A percentile compares a stretch with the other conserved stretches of the same genome.
Conservation (phyloP, 1,140 invertebrate species). For the Monochamus saltuarius region DNA sequence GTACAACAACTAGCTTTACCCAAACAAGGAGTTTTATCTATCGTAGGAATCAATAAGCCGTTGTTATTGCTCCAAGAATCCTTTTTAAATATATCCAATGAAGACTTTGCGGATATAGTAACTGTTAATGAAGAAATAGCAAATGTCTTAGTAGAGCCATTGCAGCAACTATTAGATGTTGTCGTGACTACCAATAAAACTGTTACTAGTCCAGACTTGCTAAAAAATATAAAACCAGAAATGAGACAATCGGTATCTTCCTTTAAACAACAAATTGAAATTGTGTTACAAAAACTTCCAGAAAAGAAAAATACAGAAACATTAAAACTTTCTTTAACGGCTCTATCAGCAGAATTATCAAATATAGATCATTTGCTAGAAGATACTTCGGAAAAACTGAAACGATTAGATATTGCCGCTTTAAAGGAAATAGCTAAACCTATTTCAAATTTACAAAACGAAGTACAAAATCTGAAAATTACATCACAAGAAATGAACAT, state of each 20-base stretch:
- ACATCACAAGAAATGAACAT: too few species aligned
- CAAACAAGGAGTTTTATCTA: constrained; percentile 1
- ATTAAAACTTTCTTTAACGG: not conserved
- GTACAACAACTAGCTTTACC: not conserved
- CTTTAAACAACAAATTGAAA: constrained; percentile 15
- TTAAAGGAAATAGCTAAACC: too few species aligned
- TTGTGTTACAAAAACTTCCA: not conserved
- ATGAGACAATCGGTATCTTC: constrained; percentile 4
- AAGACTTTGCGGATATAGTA: constrained; percentile 8
- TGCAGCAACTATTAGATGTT: constrained; percentile 20
- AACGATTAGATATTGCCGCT: too few species aligned
- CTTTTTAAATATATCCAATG: not conserved
- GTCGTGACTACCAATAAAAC: constrained; percentile 12
- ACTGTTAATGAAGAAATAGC: constrained; percentile 11
- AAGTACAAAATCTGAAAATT: too few species aligned
- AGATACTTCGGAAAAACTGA: too few species aligned
- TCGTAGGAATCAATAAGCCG: not conserved
- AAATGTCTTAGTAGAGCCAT: constrained; percentile 10
- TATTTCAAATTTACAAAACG: too few species aligned
- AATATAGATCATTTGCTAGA: too few species aligned
- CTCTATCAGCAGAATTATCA: too few species aligned
- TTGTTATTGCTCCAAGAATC: constrained; percentile 6
- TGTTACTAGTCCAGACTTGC: constrained; percentile 14
- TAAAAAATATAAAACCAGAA: constrained; percentile 6
- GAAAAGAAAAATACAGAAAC: constrained; percentile 5